Percentiles rank a stretch among this genome's conserved stretches.
Evolutionary conservation across 2,113 vertebrate genomes (phyloP).

Genomic region (Ranitomeya imitator): DNA sequence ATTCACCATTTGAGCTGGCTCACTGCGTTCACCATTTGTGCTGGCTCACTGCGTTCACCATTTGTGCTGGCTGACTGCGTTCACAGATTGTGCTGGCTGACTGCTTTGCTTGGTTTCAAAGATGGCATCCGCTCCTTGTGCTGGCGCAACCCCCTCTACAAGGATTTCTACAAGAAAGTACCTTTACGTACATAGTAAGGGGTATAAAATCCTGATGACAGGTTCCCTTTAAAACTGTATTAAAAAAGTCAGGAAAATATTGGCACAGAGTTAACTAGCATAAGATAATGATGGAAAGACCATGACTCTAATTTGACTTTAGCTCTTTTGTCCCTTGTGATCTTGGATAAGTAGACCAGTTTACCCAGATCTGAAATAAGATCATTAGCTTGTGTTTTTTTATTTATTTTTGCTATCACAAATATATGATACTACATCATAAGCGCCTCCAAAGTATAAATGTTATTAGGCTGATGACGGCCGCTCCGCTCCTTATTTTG

Average conservation of each 20-base stretch:
- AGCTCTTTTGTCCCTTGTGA: neutral
- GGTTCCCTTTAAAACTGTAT: too few relatives aligned
- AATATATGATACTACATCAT: neutral
- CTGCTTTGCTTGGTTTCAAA: too few relatives aligned
- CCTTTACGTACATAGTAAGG: too few relatives aligned
- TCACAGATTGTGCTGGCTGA: too few relatives aligned
- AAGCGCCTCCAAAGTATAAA: neutral
- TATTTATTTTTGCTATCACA: neutral
- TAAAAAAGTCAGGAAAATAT: neutral
- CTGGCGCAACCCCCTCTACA: too few relatives aligned
- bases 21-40: too few relatives aligned
- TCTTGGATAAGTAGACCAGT: neutral
- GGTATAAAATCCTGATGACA: too few relatives aligned
- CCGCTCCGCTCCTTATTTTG: constrained; percentile 3
- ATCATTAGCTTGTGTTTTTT: neutral
- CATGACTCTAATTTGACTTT: neutral
- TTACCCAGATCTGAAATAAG: neutral
- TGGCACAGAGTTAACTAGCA: neutral
- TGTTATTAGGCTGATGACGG: neutral
- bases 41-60: too few relatives aligned
- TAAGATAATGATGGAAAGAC: neutral
- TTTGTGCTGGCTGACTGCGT: too few relatives aligned
- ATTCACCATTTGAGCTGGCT: too few relatives aligned
- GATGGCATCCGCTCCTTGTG: too few relatives aligned
- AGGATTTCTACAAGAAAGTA: too few relatives aligned